Evolutionary conservation across 2,113 vertebrate genomes (phyloP).

Genomic region (Ophiodon elongatus): DNA sequence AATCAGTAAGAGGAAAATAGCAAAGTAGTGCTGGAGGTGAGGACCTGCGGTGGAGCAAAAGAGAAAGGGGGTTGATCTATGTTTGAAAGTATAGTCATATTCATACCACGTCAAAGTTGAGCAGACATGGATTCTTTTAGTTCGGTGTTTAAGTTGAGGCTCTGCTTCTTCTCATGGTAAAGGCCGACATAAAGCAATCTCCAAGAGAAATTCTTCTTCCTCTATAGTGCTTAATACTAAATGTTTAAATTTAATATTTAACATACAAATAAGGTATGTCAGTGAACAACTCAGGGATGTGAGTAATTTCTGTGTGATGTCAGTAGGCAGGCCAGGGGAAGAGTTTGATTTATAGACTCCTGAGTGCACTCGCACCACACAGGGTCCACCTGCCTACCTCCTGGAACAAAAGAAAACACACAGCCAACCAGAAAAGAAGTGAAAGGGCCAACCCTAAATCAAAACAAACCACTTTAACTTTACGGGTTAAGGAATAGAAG

Average conservation of each 20-base stretch:
- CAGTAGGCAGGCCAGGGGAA: neutral
- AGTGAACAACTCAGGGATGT: neutral
- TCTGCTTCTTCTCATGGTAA: neutral
- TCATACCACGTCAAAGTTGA: conserved; percentile 46
- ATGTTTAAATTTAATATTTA: neutral
- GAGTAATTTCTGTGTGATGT: neutral
- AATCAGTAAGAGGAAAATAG: conserved; percentile 80
- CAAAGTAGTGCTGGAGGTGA: conserved; percentile 71
- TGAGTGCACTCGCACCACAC: neutral
- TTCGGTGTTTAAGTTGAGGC: conserved; percentile 9
- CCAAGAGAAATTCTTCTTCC: neutral
- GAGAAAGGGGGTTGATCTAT: conserved; percentile 36
- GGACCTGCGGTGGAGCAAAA: conserved; percentile 51
- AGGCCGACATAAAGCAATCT: neutral
- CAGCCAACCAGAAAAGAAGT: neutral
- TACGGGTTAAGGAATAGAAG: neutral
- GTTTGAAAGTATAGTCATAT: conserved; percentile 54
- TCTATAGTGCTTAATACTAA: neutral
- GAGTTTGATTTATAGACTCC: conserved; percentile 13
- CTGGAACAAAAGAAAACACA: neutral
- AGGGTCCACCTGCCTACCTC: neutral
- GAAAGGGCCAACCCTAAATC: neutral
- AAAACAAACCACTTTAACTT: neutral
- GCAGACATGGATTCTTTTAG: conserved; percentile 5
- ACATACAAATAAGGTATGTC: neutral